phyloP scores from a whole-genome alignment of 2,797 vertebrate genomes.

The Danio aesculapii region DNA sequence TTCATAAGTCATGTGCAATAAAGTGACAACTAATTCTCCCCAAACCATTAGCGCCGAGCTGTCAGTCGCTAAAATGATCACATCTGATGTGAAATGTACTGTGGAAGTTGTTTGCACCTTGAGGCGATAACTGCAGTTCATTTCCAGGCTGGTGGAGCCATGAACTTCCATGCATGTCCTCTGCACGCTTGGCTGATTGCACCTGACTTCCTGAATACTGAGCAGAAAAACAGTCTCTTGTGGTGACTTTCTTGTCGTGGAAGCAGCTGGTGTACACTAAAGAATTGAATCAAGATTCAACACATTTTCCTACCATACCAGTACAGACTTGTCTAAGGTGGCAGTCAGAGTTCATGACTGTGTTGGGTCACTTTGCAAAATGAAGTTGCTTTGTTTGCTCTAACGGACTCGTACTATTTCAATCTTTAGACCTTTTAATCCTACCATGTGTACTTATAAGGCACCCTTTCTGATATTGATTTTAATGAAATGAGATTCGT shows the following conservation, averaged over 20 bases:
- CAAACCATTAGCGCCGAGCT: neutral
- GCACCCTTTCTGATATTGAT: constrained; percentile 17
- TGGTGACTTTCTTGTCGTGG: neutral
- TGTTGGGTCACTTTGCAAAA: constrained; percentile 5
- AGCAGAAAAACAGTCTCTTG: constrained; percentile 28
- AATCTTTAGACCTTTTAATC: neutral
- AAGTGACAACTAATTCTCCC: neutral
- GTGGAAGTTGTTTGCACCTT: constrained; percentile 39
- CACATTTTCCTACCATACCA: neutral
- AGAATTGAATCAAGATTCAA: neutral
- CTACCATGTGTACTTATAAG: constrained; percentile 11
- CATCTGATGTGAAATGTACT: neutral
- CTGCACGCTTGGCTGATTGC: constrained; percentile 53
- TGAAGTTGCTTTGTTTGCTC: neutral
- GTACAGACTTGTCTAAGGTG: constrained; percentile 21
- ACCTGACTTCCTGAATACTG: constrained; percentile 56
- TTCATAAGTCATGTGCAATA: constrained; percentile 8
- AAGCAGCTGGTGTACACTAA: constrained; percentile 15
- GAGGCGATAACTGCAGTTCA: constrained; percentile 61
- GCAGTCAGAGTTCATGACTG: neutral
- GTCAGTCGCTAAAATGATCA: neutral
- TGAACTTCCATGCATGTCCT: constrained; percentile 43
- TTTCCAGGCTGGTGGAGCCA: constrained; percentile 49
- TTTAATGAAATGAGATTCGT: constrained; percentile 57
- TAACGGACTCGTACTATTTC: neutral